phyloP scores from a whole-genome alignment of 2,888 invertebrate genomes.

The Lingula anatina region DNA sequence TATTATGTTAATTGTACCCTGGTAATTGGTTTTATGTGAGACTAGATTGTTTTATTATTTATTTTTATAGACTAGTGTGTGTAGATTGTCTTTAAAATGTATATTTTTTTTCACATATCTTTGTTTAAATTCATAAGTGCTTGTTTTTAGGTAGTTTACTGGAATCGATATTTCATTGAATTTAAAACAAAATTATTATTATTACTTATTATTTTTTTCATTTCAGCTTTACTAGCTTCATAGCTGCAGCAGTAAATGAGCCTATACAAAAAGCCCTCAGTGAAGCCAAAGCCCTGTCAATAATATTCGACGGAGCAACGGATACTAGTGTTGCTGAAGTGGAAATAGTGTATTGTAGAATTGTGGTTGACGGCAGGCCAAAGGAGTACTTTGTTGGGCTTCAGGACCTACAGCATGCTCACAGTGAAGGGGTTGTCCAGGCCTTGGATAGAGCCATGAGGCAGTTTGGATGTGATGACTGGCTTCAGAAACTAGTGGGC shows the following conservation, averaged over 20 bases:
- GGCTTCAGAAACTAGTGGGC: constrained; percentile 9
- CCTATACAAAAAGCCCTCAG: not conserved
- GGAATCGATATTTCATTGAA: not conserved
- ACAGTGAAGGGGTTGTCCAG: constrained; percentile 8
- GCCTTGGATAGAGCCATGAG: constrained; percentile 8
- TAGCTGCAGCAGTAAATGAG: not conserved
- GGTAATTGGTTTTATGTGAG: too few species aligned
- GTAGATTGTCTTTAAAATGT: too few species aligned
- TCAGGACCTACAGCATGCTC: constrained; percentile 9
- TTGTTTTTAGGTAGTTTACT: too few species aligned
- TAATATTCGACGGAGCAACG: constrained; percentile 14
- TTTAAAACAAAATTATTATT: not conserved
- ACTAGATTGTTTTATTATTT: too few species aligned
- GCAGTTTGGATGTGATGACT: constrained; percentile 1
- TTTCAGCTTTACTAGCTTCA: not conserved
- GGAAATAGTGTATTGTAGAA: constrained; percentile 13
- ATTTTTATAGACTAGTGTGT: too few species aligned
- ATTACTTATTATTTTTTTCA: not conserved
- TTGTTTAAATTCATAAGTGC: too few species aligned
- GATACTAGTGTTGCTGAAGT: constrained; percentile 10
- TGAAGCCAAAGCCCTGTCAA: constrained; percentile 8
- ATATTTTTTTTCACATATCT: too few species aligned
- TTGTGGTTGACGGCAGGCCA: constrained; percentile 6
- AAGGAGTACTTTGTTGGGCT: constrained; percentile 9
- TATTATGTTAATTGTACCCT: too few species aligned